phyloP scores from a whole-genome alignment of 2,888 invertebrate genomes.

The Phaedon cochleariae region DNA sequence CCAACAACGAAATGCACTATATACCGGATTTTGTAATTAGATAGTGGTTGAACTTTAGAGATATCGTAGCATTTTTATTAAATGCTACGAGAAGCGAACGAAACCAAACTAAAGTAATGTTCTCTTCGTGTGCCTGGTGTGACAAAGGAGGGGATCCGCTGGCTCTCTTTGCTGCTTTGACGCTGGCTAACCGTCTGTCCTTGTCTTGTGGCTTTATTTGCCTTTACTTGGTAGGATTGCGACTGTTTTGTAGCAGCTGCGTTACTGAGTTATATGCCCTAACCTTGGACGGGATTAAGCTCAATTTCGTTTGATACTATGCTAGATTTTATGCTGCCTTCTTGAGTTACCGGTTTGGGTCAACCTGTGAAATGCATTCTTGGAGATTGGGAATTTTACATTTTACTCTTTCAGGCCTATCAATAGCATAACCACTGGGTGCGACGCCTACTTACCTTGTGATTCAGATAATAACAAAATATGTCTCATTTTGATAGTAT shows the following conservation, averaged over 20 bases:
- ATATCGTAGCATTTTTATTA: slow-evolving; percentile 22
- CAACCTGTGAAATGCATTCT: slow-evolving; percentile 22
- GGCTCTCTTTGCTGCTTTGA: slow-evolving; percentile 16
- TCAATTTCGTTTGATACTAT: not conserved
- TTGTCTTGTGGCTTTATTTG: slow-evolving; percentile 15
- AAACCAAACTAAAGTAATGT: slow-evolving; percentile 24
- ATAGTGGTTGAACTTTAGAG: slow-evolving; percentile 15
- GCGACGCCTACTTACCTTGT: too few species aligned
- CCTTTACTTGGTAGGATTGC: slow-evolving; percentile 9
- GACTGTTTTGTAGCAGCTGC: not conserved
- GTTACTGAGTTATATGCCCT: not conserved
- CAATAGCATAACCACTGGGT: too few species aligned
- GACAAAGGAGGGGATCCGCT: slow-evolving; percentile 28
- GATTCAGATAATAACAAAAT: too few species aligned
- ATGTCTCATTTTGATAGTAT: too few species aligned
- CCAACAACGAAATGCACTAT: not conserved
- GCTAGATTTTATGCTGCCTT: not conserved
- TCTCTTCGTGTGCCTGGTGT: slow-evolving; percentile 22
- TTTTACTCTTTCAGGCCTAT: slow-evolving; percentile 17
- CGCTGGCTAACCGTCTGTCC: slow-evolving; percentile 3
- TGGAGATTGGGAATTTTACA: slow-evolving; percentile 24
- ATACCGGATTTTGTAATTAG: not conserved
- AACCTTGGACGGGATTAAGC: not conserved
- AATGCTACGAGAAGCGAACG: slow-evolving; percentile 12
- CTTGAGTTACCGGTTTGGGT: not conserved